A percentile compares a stretch with the other conserved stretches of the same genome.
Evolutionary conservation across 2,113 vertebrate genomes (phyloP).

Genomic region (Vulpes vulpes): DNA sequence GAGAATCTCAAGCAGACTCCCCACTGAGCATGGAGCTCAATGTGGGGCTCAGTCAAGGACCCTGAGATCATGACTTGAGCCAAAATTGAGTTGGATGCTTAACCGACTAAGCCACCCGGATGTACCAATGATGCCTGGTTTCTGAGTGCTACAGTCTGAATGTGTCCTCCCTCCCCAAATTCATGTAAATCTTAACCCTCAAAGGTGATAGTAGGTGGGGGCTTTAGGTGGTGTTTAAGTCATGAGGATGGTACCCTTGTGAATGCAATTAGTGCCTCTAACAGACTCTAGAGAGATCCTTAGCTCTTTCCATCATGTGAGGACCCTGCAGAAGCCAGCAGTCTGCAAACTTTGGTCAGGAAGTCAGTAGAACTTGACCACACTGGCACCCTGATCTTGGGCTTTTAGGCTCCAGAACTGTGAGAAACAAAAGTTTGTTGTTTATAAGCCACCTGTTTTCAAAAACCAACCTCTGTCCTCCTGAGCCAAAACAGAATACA

Average conservation of each 20-base stretch:
- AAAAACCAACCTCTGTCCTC: background rate
- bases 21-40: accelerated
- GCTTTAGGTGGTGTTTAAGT: background rate
- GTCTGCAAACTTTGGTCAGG: background rate
- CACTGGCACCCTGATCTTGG: background rate
- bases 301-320: background rate
- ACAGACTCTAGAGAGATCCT: background rate
- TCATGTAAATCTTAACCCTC: background rate
- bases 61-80: background rate
- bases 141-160: background rate
- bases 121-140: background rate
- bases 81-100: background rate
- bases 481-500: background rate
- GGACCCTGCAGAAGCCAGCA: background rate
- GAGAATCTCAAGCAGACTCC: background rate
- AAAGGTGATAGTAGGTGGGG: background rate
- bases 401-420: background rate
- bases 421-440: background rate
- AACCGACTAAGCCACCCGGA: background rate
- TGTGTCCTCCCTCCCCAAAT: background rate
- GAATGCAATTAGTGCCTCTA: background rate
- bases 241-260: background rate
- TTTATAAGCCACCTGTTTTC: background rate
- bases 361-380: background rate
- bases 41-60: background rate